Evolutionary conservation across 2,888 invertebrate species (phyloP).

Genomic region (Cheilosia variabilis): DNA sequence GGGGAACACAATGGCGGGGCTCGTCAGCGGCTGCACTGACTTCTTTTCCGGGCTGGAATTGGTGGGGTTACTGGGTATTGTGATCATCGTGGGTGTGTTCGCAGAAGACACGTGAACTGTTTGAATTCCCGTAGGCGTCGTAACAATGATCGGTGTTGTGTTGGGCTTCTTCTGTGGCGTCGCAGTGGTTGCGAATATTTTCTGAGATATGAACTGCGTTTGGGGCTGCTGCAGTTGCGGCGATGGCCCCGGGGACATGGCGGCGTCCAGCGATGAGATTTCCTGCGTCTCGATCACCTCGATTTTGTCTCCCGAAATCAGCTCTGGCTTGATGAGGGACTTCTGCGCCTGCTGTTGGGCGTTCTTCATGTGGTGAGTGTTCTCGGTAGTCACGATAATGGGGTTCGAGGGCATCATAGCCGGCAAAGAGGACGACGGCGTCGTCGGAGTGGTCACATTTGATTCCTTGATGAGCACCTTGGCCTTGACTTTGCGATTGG

Average conservation of each 20-base stretch:
- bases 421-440: conserved; percentile 76
- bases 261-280: conserved; percentile 37
- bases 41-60: conserved; percentile 61
- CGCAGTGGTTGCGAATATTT: conserved; percentile 38
- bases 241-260: conserved; percentile 37
- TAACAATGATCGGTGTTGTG: conserved; percentile 81
- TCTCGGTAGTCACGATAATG: conserved; percentile 75
- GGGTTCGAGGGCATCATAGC: conserved; percentile 80
- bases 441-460: neutral
- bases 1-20: conserved; percentile 49
- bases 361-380: conserved; percentile 36
- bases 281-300: conserved; percentile 65
- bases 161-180: conserved; percentile 66
- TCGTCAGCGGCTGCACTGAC: conserved; percentile 58
- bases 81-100: conserved; percentile 72
- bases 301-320: conserved; percentile 65
- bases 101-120: conserved; percentile 82
- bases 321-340: conserved; percentile 50
- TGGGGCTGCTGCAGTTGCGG: conserved; percentile 44
- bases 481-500: conserved; percentile 79
- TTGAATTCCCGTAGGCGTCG: conserved; percentile 82
- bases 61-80: conserved; percentile 51
- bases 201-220: conserved; percentile 56
- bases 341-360: conserved; percentile 44
- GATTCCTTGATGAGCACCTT: conserved; percentile 70